Evolutionary conservation across 2,797 vertebrate genomes (phyloP), one percentile per base, ranked within the genome.

Genomic region (Phataginus tetradactyla): DNA sequence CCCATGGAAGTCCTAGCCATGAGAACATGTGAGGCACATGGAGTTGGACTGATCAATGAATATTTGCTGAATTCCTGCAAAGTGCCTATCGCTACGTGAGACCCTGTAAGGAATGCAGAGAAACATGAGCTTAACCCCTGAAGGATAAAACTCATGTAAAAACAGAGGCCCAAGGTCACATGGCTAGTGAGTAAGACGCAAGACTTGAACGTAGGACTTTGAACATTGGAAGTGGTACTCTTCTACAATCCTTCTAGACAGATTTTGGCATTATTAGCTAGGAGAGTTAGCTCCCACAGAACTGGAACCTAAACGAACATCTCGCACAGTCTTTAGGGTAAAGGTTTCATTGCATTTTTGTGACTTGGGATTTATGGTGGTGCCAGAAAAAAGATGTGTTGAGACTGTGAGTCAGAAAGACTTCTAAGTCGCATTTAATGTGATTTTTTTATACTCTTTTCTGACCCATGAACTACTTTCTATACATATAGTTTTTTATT

Each of bases 281-380:
- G 34, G 14, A 78, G 20, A 75, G 6, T 45, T 21, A 78, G 83
- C 45, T 74, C 61, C 37, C 55, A 15, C 81, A 74, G 66, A 59
- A 57, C 57, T 14, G 74, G 79, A 74, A 80, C 14, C 51, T 91
- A 75, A 72, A 53, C 7, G 87, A 80, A 84, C 17, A 83, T 55
- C 66, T 75, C 63, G 23, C 27, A 37, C 9, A 95, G 95, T 34
- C 90, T 95, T 91, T 72, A 59, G 53, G n/a, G 64, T 69, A 39
- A 93, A n/a, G 15, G 8, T 78, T 93, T 96, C 27, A 80, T 45
- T 96, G 66, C 18, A 20, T 66, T 45, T 90, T 83, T 86, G 42
- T 86, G 25, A 93, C 18, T 49, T 86, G n/a, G 71, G 39, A 34
- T 29, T 7, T 32, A 32, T 20, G 42, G 32, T 69, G 66, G 53